Base-by-base conservation (phyloP, 2,888 invertebrate species). In the Drosophila paramelanica region DNA sequence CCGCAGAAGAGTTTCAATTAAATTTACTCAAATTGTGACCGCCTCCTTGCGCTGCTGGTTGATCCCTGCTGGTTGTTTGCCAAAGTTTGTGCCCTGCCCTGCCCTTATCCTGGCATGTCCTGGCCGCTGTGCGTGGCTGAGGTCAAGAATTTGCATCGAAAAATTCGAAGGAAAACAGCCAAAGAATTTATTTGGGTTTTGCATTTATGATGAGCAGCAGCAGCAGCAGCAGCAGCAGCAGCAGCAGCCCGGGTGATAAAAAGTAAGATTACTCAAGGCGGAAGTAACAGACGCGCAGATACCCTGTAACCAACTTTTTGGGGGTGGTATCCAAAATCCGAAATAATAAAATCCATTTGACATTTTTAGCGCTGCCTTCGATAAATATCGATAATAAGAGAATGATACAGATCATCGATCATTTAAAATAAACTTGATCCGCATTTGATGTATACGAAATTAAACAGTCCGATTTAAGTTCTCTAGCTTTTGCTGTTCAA, bases 61-160 rank as follows among this genome's bases (percentile, higher is more conserved):
- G 27, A 27, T 51, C 23, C 17, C 56, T 62, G 46, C 31, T 20
- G 10, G 17, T 25, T 43, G 25, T 25, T 36, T 50, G 23, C n/a
- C 42, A 33, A 36, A 50, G 38, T 50, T 46, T 31, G 23, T 10
- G 33, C 33, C 52, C 53, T 5, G 23, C 23, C 41, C 25, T n/a
- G 39, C 25, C 20, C 11, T 23, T 8, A 23, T 23, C 23, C 23
- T 23, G 23, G 7, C 41, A 20, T n/a, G 39, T 17, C 20, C 11
- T 23, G 45, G 52, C 38, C 33, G n/a, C 33, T 46, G 13, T 41
- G 23, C 57, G 36, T 73, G 67, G 67, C 57, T 61, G 65, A 85
- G 88, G 88, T 85, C 86, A 88, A 76, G 86, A 86, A 85, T 86
- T 88, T 86, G 88, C 74, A 83, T 83, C 59, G 67, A 56, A 80